A percentile compares a stretch with the other conserved stretches of the same genome.
phyloP scores from a whole-genome alignment of 2,797 vertebrate genomes.

The Melanotaenia maccullochi region DNA sequence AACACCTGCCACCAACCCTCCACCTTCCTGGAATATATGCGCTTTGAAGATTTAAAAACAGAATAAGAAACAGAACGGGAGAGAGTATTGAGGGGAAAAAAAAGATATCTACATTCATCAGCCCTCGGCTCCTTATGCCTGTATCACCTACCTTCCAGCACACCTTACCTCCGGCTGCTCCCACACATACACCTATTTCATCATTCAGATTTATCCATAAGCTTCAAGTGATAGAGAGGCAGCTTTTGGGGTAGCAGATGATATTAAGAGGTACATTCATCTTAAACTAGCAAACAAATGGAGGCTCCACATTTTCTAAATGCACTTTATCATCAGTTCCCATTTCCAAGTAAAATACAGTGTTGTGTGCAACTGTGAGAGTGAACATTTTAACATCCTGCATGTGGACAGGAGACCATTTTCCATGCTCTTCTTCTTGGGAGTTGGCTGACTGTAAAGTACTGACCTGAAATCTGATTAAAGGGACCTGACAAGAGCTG shows the following conservation, averaged over 20 bases:
- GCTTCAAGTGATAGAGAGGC: slow-evolving; percentile 38
- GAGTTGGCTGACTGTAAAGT: slow-evolving; percentile 19
- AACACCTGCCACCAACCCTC: slow-evolving; percentile 44
- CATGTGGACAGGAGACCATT: background rate
- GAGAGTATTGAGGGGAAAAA: too few relatives aligned
- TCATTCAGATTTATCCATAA: background rate
- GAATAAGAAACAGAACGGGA: background rate
- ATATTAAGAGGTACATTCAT: slow-evolving; percentile 26
- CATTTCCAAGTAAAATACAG: slow-evolving; percentile 1
- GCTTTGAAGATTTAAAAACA: slow-evolving; percentile 53
- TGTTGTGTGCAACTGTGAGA: slow-evolving; percentile 5
- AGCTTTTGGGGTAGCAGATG: slow-evolving; percentile 13
- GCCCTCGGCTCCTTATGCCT: slow-evolving; percentile 7
- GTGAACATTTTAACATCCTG: background rate
- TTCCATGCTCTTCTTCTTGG: slow-evolving; percentile 5
- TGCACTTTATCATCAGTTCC: slow-evolving; percentile 37
- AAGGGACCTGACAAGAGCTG: slow-evolving; percentile 10
- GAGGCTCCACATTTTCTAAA: slow-evolving; percentile 34
- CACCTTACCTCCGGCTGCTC: background rate
- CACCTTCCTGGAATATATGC: slow-evolving; percentile 30
- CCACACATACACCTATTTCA: slow-evolving; percentile 34
- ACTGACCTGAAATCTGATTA: slow-evolving; percentile 6
- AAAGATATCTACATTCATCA: slow-evolving; percentile 4
- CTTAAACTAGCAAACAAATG: slow-evolving; percentile 2
- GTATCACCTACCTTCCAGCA: slow-evolving; percentile 17